A percentile compares a stretch with the other conserved stretches of the same genome.
Conservation (phyloP, 2,113 vertebrate species). For the Strigops habroptila region DNA sequence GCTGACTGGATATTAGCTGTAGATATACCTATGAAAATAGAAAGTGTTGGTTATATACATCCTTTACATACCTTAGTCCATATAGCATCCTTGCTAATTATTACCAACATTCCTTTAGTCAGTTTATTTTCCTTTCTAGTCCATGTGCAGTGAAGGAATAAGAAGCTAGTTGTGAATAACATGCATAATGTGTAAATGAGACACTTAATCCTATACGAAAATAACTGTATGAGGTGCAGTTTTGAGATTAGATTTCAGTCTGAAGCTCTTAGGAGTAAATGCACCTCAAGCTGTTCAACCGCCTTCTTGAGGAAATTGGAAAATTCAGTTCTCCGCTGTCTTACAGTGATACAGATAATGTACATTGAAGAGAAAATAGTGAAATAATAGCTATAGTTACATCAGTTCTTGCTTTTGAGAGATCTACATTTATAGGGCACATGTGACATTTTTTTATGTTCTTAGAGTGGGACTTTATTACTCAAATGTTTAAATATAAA, state of each 20-base stretch:
- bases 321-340: neutral
- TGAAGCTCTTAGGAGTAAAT: neutral
- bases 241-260: neutral
- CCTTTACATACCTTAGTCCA: neutral
- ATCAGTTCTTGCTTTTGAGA: neutral
- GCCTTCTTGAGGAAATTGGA: neutral
- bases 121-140: neutral
- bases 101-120: neutral
- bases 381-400: neutral
- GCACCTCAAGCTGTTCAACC: neutral
- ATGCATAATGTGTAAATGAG: neutral
- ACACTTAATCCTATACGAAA: neutral
- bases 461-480: slow-evolving; percentile 45
- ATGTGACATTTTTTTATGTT: slow-evolving; percentile 36
- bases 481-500: slow-evolving; percentile 63
- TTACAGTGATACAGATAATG: neutral
- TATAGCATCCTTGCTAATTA: neutral
- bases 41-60: slow-evolving; percentile 2
- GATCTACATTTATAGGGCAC: neutral
- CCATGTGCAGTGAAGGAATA: neutral
- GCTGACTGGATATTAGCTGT: slow-evolving; percentile 61
- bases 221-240: neutral
- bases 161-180: neutral
- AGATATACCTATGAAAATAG: slow-evolving; percentile 61
- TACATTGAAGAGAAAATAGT: neutral